These are phyloP conservation scores for Agrochola macilenta DNA, from an alignment of 2,888 invertebrate species.

Conservation along the genomic window DNA sequence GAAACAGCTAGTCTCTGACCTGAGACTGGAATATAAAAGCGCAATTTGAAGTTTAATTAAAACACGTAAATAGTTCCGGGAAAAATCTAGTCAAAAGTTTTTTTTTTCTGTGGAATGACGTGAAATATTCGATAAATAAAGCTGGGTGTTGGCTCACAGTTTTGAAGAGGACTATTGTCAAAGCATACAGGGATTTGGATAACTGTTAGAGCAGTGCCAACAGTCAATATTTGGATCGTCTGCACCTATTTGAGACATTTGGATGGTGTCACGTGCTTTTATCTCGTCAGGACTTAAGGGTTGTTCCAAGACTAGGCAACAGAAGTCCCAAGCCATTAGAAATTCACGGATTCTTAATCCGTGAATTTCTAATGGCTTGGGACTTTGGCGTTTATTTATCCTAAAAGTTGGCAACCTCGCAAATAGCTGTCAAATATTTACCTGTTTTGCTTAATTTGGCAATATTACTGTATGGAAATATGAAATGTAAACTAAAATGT, in stretches of 20 bases:
- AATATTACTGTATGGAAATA: too few relatives aligned
- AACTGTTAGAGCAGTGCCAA: conserved; percentile 17
- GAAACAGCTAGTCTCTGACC: conserved; percentile 28
- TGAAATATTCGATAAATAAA: not conserved
- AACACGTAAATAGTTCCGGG: conserved; percentile 12
- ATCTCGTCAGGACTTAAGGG: not conserved
- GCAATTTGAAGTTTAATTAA: conserved; percentile 34
- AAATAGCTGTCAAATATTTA: too few relatives aligned
- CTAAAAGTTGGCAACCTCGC: too few relatives aligned
- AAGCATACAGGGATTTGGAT: not conserved
- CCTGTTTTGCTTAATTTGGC: too few relatives aligned
- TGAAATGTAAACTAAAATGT: too few relatives aligned
- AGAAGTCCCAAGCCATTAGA: not conserved
- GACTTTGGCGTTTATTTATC: too few relatives aligned
- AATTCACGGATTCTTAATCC: conserved; percentile 10
- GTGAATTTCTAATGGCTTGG: too few relatives aligned
- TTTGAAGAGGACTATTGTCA: not conserved
- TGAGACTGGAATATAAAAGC: conserved; percentile 34
- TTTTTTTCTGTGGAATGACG: conserved; percentile 3
- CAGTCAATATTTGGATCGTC: not conserved
- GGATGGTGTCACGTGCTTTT: conserved; percentile 2
- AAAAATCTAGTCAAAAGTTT: not conserved
- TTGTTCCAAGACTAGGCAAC: conserved; percentile 27
- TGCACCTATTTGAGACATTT: conserved; percentile 14
- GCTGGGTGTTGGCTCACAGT: not conserved